Evolutionary conservation across 2,113 vertebrate genomes (phyloP).

Genomic region (Austrofundulus limnaeus): DNA sequence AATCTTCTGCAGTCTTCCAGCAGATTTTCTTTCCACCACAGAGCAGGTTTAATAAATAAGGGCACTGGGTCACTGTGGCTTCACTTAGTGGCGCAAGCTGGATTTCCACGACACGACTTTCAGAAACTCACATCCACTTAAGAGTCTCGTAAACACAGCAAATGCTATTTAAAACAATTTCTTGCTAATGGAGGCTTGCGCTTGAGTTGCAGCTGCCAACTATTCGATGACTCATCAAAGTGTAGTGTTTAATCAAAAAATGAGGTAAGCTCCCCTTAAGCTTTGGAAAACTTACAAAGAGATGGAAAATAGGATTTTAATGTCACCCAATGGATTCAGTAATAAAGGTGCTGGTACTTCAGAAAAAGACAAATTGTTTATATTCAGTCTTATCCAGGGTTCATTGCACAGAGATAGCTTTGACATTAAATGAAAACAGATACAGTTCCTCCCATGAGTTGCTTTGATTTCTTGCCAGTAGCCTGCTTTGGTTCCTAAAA

Average conservation of each 20-base stretch:
- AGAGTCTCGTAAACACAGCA: constrained; percentile 53
- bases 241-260: constrained; percentile 37
- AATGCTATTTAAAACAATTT: constrained; percentile 45
- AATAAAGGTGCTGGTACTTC: constrained; percentile 48
- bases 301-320: constrained; percentile 26
- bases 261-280: constrained; percentile 34
- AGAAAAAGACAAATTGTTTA: constrained; percentile 42
- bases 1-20: not conserved
- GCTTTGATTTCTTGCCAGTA: constrained; percentile 68
- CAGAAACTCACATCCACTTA: constrained; percentile 46
- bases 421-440: constrained; percentile 74
- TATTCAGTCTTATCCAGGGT: constrained; percentile 43
- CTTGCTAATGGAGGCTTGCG: constrained; percentile 22
- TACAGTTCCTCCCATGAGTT: constrained; percentile 45
- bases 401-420: constrained; percentile 61
- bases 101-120: constrained; percentile 58
- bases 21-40: constrained; percentile 4
- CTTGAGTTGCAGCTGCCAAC: constrained; percentile 27
- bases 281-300: constrained; percentile 28
- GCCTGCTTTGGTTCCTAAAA: constrained; percentile 53
- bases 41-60: constrained; percentile 26
- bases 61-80: constrained; percentile 59
- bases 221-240: constrained; percentile 31
- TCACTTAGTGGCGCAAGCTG: constrained; percentile 58
- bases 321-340: constrained; percentile 23